Conservation (phyloP, 2,797 vertebrate species). For the Lepus oiostolus region DNA sequence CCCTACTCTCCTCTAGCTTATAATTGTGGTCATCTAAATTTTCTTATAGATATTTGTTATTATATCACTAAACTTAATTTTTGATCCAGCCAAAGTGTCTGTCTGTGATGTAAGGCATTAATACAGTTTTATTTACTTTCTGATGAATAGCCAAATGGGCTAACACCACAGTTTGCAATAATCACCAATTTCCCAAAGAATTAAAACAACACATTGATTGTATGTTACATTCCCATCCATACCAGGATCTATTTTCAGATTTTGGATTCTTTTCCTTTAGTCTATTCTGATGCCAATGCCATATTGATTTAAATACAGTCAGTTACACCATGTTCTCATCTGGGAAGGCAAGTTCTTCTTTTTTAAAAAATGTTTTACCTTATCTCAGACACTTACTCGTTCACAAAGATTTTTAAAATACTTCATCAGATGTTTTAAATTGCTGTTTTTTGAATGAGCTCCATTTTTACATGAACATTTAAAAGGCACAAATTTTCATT, state of each 20-base stretch:
- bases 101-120: not conserved
- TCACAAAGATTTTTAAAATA: conserved; percentile 25
- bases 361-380: conserved; percentile 35
- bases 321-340: conserved; percentile 49
- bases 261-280: conserved; percentile 63
- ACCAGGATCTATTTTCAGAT: conserved; percentile 68
- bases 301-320: conserved; percentile 61
- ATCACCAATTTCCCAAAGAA: conserved; percentile 36
- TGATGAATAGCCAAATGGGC: conserved; percentile 36
- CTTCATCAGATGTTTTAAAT: not conserved
- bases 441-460: not conserved
- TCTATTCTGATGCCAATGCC: conserved; percentile 58
- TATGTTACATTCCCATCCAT: conserved; percentile 67
- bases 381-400: conserved; percentile 25
- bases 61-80: conserved; percentile 53
- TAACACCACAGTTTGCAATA: conserved; percentile 61
- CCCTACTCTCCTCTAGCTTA: not conserved
- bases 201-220: conserved; percentile 68
- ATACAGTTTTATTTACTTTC: conserved; percentile 59
- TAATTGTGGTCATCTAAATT: not conserved
- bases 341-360: not conserved
- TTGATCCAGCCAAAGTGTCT: conserved; percentile 42
- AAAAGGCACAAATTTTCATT: conserved; percentile 2
- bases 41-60: not conserved
- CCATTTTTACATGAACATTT: conserved; percentile 29